phyloP scores from a whole-genome alignment of 2,797 vertebrate genomes.

The Acipenser ruthenus region DNA sequence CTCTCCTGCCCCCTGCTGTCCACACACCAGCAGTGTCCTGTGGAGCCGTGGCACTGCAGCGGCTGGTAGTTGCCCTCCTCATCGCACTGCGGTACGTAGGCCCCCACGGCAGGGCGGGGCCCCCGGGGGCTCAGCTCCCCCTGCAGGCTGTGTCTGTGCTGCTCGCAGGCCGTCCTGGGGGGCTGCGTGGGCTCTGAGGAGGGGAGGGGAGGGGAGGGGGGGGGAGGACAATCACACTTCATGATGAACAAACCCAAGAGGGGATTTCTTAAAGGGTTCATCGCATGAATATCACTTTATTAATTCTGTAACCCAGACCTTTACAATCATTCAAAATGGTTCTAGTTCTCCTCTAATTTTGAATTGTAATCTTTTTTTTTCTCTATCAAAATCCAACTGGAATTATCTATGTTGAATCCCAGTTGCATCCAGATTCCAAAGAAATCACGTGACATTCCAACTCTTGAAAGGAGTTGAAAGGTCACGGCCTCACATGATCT shows the following conservation, averaged over 20 bases:
- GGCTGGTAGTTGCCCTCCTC: conserved; percentile 46
- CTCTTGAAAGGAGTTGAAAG: no score
- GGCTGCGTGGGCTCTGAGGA: conserved; percentile 43
- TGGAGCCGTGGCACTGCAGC: conserved; percentile 62
- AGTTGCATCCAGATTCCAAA: no score
- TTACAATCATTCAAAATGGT: no score
- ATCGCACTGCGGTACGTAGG: conserved; percentile 59
- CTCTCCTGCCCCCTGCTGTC: conserved; percentile 27
- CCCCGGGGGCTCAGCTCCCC: conserved; percentile 46
- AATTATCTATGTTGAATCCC: no score
- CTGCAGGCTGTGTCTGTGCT: conserved; percentile 51
- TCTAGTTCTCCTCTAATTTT: no score
- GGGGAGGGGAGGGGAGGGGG: neutral
- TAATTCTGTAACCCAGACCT: no score
- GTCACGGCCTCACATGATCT: no score
- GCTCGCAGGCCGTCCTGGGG: conserved; percentile 55
- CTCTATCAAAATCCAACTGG: no score
- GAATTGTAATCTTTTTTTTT: no score
- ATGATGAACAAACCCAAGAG: neutral
- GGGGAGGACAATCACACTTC: neutral
- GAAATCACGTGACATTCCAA: no score
- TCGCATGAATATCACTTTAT: no score
- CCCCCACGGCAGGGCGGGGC: conserved; percentile 41
- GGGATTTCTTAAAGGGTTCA: no score
- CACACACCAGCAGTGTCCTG: conserved; percentile 71